These are phyloP conservation scores for Leptothorax acervorum DNA, from an alignment of 2,888 invertebrate genomes.

Conservation along the genomic window DNA sequence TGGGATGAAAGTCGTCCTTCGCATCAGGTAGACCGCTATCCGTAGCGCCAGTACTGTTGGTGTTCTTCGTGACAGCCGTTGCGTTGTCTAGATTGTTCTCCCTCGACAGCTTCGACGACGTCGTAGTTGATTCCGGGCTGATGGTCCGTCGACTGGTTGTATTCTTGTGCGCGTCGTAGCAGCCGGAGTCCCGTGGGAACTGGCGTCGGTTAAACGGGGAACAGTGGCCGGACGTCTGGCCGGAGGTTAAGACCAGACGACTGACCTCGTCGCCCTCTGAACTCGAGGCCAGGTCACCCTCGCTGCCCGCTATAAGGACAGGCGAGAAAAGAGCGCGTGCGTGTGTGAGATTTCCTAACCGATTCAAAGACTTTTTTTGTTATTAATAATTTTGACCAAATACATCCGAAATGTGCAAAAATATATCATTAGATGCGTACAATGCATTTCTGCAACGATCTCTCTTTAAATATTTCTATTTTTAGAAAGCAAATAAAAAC, in stretches of 20 bases:
- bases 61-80: slow-evolving; percentile 71
- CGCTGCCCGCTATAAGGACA: slow-evolving; percentile 88
- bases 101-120: slow-evolving; percentile 75
- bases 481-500: neutral
- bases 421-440: neutral
- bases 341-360: neutral
- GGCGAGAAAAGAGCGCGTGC: slow-evolving; percentile 11
- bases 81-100: slow-evolving; percentile 85
- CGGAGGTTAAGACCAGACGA: slow-evolving; percentile 84
- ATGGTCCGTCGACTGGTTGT: slow-evolving; percentile 78
- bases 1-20: slow-evolving; percentile 82
- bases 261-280: slow-evolving; percentile 91
- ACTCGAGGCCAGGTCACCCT: slow-evolving; percentile 93
- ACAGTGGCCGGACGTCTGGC: slow-evolving; percentile 85
- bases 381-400: neutral
- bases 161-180: slow-evolving; percentile 89
- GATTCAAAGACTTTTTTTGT: neutral
- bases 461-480: slow-evolving; percentile 1
- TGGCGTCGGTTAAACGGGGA: slow-evolving; percentile 93
- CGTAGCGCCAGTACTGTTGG: slow-evolving; percentile 63
- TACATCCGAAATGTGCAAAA: neutral
- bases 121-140: slow-evolving; percentile 81
- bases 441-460: neutral
- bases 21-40: slow-evolving; percentile 68
- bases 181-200: slow-evolving; percentile 94